Evolutionary conservation across 53 echinoderm and acorn worm genomes (phyloP), one percentile per base, ranked within the genome.

Genomic region (Actinopyga echinites): DNA sequence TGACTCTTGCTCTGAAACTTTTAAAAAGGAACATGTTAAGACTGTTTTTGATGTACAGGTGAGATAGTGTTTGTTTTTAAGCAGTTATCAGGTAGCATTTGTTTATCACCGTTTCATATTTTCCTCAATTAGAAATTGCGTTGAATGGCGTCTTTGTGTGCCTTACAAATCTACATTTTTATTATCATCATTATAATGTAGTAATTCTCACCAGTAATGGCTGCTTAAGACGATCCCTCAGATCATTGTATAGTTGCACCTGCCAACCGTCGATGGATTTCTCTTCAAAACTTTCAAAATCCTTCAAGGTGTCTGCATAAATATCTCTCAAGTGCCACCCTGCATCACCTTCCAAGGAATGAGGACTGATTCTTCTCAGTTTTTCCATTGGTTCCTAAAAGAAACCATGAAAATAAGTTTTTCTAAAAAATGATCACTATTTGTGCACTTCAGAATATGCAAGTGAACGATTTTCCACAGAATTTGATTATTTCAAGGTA

Each of bases 281-380:
- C 87, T 90, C 82, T 75, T 96, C 93, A 86, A 91, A 96, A 32
- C 85, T 79, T 28, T 89, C 88, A 86, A 96, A 90, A 65, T 93
- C 93, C 8, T 87, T 89, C 81, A 96, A 83, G 17, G 88, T 90
- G 64, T 96, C 96, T 58, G 93, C 93, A 81, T 93, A 96, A 64
- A 93, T 80, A 69, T 96, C 96, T 74, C 96, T 90, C 45, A 96
- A 88, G 64, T 96, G 96, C 96, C 96, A 96, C 17, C 96, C 96
- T 31, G 93, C 90, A 84, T 96, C 96, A 64, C 96, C 96, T 64
- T 96, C 96, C 25, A 96, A 77, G 12, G 96, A 96, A 53, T 96
- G 96, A 25, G 96, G 93, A 90, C 96, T 96, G 73, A 96, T 89
- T 45, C 96, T 82, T 78, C 86, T 93, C 40, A 96, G 84, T 59